Evolutionary conservation across 1,140 invertebrate species (phyloP), one percentile per base, ranked within the genome.

Genomic region (Bombus impatiens): DNA sequence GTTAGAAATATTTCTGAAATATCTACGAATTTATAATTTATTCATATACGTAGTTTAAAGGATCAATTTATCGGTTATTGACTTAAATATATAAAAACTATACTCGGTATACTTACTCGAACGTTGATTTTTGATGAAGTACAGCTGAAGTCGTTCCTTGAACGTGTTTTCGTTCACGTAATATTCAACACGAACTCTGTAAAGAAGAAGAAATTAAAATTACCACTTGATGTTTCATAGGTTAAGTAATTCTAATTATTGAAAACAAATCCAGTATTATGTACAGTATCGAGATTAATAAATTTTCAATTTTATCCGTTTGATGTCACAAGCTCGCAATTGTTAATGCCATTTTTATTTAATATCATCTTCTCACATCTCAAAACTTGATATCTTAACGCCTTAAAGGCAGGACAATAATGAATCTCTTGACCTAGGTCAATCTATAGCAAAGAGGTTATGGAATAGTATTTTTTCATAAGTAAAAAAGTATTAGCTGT

Each of bases 151-250:
- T 95, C 98, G 96, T 96, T 99, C 98, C 96, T 99, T 99, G 95
- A 99, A 98, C 94, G 98, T 99, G 94, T 99, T 99, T 96, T 99
- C 99, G 96, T 99, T 99, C 90, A 99, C 99, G 95, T 99, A 99
- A 95, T 99, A 99, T 95, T 99, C 99, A 91, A 99, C 99, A 84
- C 98, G 98, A 92, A 99, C 99, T 97, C 99, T 99, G 97, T 62
- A 97, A 97, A 94, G 95, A 95, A 95, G 89, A 86, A 79, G 82
- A 89, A 81, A 62, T 44, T 13, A 15, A 28, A 22, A 57, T 76
- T 47, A 78, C 1, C 76, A 65, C 15, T n/a, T 37, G 28, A 59
- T n/a, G 9, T 35, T 12, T 12, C 28, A 8, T 28, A n/a, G 3
- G 3, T 47, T 47, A 70, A 22, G 25, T 68, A 40, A 70, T 12